phyloP scores from a whole-genome alignment of 2,113 vertebrate genomes.

The Sminthopsis crassicaudata region DNA sequence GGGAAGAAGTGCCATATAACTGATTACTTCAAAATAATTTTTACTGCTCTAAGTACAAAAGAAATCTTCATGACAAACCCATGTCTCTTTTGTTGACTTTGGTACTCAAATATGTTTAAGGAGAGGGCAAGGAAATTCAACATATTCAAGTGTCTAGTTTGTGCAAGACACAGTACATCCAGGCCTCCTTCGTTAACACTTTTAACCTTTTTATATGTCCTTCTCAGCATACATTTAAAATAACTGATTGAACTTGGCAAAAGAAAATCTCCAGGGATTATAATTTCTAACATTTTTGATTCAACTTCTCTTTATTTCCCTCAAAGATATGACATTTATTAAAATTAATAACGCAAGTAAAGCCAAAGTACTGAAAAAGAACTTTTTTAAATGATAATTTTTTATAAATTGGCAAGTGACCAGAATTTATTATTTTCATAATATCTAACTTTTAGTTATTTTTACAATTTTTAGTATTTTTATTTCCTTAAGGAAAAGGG shows the following conservation, averaged over 20 bases:
- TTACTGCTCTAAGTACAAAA: constrained; percentile 23
- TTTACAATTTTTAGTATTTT: neutral
- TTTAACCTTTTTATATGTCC: neutral
- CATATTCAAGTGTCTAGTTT: neutral
- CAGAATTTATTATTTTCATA: neutral
- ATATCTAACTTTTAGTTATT: neutral
- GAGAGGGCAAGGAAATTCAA: neutral
- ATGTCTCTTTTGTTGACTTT: neutral
- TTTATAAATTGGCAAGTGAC: neutral
- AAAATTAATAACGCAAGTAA: neutral
- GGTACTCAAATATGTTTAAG: neutral
- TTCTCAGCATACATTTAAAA: constrained; percentile 42
- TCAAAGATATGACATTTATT: neutral
- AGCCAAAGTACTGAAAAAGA: neutral
- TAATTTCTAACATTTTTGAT: constrained; percentile 25
- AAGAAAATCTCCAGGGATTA: constrained; percentile 35
- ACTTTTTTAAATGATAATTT: neutral
- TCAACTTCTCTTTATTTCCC: constrained; percentile 38
- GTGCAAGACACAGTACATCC: neutral
- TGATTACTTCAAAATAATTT: constrained; percentile 49
- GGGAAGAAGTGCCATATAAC: neutral
- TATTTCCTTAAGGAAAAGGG: constrained; percentile 18
- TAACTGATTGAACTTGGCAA: constrained; percentile 15
- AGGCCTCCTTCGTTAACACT: constrained; percentile 10
- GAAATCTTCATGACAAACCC: neutral